Percentiles rank a stretch among this genome's conserved stretches.
Conservation (phyloP, 1,140 invertebrate genomes). For the Conus ventricosus region DNA sequence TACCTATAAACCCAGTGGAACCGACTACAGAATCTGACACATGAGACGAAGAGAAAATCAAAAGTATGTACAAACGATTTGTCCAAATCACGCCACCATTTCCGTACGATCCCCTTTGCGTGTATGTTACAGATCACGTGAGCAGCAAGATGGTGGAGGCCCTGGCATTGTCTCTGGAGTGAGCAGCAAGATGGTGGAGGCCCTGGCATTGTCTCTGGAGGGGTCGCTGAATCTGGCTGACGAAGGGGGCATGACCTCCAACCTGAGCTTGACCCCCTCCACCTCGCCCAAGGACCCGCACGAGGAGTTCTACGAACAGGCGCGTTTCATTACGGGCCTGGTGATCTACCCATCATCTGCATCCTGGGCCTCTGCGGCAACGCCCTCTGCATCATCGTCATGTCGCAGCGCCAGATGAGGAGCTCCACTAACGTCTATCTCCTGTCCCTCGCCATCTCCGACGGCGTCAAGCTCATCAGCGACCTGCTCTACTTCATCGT, state of each 20-base stretch:
- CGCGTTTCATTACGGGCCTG: slow-evolving; percentile 68
- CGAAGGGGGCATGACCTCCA: neutral
- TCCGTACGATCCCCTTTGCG: neutral
- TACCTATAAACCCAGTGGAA: neutral
- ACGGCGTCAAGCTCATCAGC: slow-evolving; percentile 83
- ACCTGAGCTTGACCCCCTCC: neutral
- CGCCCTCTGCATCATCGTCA: slow-evolving; percentile 83
- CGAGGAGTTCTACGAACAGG: slow-evolving; percentile 63
- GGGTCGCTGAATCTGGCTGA: neutral
- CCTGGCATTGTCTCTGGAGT: slow-evolving; percentile 7
- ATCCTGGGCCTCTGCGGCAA: slow-evolving; percentile 84
- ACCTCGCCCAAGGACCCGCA: slow-evolving; percentile 42
- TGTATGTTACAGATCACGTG: neutral
- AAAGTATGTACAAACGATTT: too few species aligned
- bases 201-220: slow-evolving; percentile 26
- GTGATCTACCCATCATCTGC: slow-evolving; percentile 82
- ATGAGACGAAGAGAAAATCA: neutral
- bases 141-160: neutral
- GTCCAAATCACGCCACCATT: neutral
- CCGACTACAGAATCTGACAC: too few species aligned
- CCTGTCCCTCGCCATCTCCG: slow-evolving; percentile 84
- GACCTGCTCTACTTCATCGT: slow-evolving; percentile 82
- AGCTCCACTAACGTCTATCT: slow-evolving; percentile 85
- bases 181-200: neutral
- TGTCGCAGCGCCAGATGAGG: slow-evolving; percentile 83